Conservation (phyloP, 2,113 vertebrate species). For the Crotophaga sulcirostris region DNA sequence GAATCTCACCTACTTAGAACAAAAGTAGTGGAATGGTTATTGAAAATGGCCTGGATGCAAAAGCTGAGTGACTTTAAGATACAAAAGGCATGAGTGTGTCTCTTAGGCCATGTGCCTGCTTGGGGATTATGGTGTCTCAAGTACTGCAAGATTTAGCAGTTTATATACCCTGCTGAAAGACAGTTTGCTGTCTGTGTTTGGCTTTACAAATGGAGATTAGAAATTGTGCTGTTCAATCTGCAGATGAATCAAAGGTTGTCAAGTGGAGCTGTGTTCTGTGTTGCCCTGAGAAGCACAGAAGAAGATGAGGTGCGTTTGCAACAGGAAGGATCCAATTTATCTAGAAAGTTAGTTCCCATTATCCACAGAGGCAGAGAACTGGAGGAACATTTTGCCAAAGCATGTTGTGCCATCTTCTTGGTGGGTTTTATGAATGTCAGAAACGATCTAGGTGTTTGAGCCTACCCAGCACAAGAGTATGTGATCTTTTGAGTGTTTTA, state of each 20-base stretch:
- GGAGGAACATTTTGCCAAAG: background rate
- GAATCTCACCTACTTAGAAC: background rate
- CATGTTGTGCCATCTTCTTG: background rate
- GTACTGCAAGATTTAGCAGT: slow-evolving; percentile 38
- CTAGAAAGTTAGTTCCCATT: no score
- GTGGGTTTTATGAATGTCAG: background rate
- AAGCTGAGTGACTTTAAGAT: background rate
- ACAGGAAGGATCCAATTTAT: background rate
- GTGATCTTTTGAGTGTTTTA: background rate
- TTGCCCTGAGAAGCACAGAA: background rate
- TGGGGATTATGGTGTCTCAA: slow-evolving; percentile 40
- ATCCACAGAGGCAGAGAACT: background rate
- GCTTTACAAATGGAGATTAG: background rate
- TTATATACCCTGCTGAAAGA: slow-evolving; percentile 13
- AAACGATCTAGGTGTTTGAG: background rate
- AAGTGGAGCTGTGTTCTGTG: background rate
- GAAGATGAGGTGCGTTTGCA: background rate
- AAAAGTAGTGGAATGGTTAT: background rate
- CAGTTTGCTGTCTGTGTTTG: slow-evolving; percentile 14
- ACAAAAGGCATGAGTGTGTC: background rate
- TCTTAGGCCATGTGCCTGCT: slow-evolving; percentile 1
- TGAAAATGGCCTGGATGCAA: background rate
- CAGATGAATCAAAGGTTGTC: background rate
- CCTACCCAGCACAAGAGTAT: background rate
- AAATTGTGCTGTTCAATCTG: background rate